Evolutionary conservation across 2,113 vertebrate species (phyloP).

Genomic region (Paramormyrops kingsleyae): DNA sequence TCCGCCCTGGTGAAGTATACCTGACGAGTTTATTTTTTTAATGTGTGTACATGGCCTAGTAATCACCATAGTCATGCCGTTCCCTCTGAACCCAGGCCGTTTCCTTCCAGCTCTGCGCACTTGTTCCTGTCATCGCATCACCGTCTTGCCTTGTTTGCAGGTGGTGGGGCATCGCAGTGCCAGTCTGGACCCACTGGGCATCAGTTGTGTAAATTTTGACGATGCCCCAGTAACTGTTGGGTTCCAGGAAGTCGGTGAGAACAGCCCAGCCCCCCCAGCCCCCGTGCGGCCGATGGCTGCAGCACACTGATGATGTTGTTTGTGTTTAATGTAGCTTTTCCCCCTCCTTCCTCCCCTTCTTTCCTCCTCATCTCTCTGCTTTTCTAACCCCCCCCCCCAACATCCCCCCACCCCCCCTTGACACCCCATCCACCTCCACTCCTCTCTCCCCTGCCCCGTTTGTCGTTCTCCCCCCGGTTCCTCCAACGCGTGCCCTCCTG

Average conservation of each 20-base stretch:
- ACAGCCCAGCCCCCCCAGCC: conserved; percentile 54
- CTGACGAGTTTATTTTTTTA: not conserved
- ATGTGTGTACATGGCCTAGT: not conserved
- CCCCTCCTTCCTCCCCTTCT: conserved; percentile 44
- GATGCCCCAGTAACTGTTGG: conserved; percentile 81
- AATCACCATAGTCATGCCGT: not conserved
- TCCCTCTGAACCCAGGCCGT: not conserved
- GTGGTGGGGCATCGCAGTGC: conserved; percentile 97
- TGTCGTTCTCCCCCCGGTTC: conserved; percentile 22
- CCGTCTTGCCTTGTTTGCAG: conserved; percentile 67
- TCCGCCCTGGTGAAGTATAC: not conserved
- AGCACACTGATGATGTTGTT: conserved; percentile 31
- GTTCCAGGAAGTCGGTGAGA: conserved; percentile 93
- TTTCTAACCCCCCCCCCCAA: not conserved
- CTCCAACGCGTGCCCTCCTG: conserved; percentile 33
- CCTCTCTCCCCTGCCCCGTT: not conserved
- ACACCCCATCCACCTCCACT: conserved; percentile 19
- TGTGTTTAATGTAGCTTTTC: conserved; percentile 57
- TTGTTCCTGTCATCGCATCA: conserved; percentile 26
- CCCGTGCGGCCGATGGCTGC: conserved; percentile 46
- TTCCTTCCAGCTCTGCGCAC: not conserved
- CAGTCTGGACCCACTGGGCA: conserved; percentile 93
- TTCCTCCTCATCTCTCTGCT: conserved; percentile 20
- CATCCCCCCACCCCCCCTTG: not conserved
- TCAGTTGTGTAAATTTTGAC: conserved; percentile 99